A percentile compares a stretch with the other conserved stretches of the same genome.
These are phyloP conservation scores for Psettodes erumei DNA, from an alignment of 2,113 vertebrate genomes.

Conservation along the genomic window DNA sequence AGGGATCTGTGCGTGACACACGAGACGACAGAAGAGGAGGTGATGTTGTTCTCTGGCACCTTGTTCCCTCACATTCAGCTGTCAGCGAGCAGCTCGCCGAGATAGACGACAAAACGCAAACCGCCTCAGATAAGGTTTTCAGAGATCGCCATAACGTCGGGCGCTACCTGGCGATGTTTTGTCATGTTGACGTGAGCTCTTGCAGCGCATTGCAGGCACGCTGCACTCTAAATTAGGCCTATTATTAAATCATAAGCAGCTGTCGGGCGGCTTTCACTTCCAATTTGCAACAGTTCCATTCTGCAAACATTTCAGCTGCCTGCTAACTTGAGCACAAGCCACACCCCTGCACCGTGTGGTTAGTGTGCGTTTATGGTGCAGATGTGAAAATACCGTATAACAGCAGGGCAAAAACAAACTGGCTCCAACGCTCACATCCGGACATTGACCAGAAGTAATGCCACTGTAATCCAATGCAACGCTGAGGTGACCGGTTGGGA, in stretches of 20 bases:
- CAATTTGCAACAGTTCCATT: constrained; percentile 8
- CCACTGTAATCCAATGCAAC: neutral
- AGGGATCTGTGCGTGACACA: constrained; percentile 24
- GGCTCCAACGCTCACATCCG: neutral
- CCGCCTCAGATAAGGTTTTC: neutral
- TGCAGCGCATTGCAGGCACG: constrained; percentile 4
- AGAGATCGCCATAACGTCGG: neutral
- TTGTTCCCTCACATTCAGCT: constrained; percentile 16
- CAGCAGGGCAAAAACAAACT: neutral
- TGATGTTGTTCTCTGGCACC: constrained; percentile 11
- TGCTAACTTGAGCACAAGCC: neutral
- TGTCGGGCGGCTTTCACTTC: constrained; percentile 38
- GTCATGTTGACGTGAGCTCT: constrained; percentile 14
- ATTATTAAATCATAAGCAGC: constrained; percentile 48
- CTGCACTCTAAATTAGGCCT: constrained; percentile 25
- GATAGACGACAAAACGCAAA: neutral
- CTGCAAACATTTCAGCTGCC: constrained; percentile 11
- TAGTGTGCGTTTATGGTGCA: neutral
- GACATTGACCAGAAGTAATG: neutral
- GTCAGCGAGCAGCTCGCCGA: too few relatives aligned
- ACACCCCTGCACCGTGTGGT: constrained; percentile 15
- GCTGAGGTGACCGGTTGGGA: neutral
- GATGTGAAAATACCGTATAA: neutral
- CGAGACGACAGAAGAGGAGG: constrained; percentile 17
- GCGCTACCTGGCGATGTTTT: neutral